Evolutionary conservation across 2,888 invertebrate genomes (phyloP).

Genomic region (Eristalinus sepulchralis): DNA sequence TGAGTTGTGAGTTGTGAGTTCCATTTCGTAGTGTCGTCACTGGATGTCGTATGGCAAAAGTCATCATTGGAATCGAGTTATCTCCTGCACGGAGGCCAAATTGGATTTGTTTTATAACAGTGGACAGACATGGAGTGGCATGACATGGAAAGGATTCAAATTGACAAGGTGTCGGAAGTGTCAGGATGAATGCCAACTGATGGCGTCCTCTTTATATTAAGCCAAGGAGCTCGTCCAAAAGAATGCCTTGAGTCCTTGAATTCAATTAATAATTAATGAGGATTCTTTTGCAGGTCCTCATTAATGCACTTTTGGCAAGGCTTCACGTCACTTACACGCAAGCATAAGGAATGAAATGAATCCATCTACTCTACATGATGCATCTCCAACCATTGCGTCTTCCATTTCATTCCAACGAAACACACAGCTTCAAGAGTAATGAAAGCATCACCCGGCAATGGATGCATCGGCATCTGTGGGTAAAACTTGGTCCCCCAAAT

Average conservation of each 20-base stretch:
- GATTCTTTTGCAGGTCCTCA: too few species aligned
- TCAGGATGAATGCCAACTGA: not conserved
- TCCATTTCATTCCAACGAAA: constrained; percentile 32
- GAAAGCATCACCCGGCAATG: not conserved
- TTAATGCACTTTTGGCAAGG: too few species aligned
- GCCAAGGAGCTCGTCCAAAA: not conserved
- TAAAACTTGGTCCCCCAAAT: constrained; percentile 36
- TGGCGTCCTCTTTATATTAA: not conserved
- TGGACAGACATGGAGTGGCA: not conserved
- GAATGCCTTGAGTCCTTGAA: too few species aligned
- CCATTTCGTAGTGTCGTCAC: not conserved
- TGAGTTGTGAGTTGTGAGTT: constrained; percentile 21
- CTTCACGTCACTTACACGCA: too few species aligned
- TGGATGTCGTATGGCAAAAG: constrained; percentile 22
- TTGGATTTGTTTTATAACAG: constrained; percentile 22
- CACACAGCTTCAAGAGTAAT: not conserved
- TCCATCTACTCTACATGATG: too few species aligned
- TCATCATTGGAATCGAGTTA: constrained; percentile 49
- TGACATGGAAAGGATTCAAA: not conserved
- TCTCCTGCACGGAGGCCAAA: constrained; percentile 1
- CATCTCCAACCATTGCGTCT: too few species aligned
- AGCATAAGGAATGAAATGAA: too few species aligned
- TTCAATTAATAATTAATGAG: too few species aligned
- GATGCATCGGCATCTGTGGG: constrained; percentile 12
- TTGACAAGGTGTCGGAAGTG: not conserved